phyloP scores from a whole-genome alignment of 2,113 vertebrate species.

The Candoia aspera region DNA sequence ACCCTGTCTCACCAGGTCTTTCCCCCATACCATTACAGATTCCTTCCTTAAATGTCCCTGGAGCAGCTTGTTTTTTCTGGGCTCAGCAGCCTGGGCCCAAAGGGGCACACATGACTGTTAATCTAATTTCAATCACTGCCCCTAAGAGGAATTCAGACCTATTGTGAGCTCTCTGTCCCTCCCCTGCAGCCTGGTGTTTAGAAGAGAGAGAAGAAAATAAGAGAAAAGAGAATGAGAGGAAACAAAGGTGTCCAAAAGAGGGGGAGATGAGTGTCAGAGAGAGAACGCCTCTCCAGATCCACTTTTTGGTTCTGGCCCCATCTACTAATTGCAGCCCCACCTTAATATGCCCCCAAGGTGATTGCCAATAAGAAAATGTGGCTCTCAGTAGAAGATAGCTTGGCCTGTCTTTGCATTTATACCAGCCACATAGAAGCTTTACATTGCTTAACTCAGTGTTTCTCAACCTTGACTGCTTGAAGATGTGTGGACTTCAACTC shows the following conservation, averaged over 20 bases:
- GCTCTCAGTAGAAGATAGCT: too few relatives aligned
- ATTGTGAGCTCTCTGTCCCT: neutral
- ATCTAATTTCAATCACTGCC: neutral
- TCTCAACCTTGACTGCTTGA: too few relatives aligned
- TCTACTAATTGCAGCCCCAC: neutral
- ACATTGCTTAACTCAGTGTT: too few relatives aligned
- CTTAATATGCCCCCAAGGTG: too few relatives aligned
- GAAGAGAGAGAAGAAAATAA: neutral
- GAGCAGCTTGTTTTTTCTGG: neutral
- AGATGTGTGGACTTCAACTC: too few relatives aligned
- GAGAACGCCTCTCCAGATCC: neutral
- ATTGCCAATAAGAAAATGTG: too few relatives aligned
- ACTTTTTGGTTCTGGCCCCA: neutral
- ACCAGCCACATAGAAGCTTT: too few relatives aligned
- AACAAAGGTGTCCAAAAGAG: neutral
- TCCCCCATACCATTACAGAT: too few relatives aligned
- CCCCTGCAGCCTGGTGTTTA: neutral
- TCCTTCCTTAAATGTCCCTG: neutral
- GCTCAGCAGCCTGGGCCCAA: neutral
- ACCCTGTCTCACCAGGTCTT: too few relatives aligned
- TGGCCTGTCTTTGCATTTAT: too few relatives aligned
- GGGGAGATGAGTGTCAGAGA: neutral
- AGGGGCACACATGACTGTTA: neutral
- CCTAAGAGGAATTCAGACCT: neutral
- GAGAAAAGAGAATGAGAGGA: neutral